These are phyloP conservation scores for Adelognathus sp. DNA, from an alignment of 2,888 invertebrate species.

Conservation along the genomic window DNA sequence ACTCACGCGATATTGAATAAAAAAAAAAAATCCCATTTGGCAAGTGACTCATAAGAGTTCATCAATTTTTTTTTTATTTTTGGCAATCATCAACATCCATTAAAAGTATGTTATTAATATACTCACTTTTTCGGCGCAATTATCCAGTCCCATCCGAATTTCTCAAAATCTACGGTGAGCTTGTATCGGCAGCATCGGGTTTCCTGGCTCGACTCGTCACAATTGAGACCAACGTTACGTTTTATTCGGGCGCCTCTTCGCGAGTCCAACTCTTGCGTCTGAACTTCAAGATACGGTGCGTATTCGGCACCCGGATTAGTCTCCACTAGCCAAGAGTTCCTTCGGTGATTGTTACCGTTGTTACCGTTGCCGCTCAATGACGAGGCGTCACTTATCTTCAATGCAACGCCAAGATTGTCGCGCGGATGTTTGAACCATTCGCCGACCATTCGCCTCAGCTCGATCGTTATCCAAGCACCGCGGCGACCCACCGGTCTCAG, in stretches of 20 bases:
- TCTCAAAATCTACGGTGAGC: slow-evolving; percentile 95
- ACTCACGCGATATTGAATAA: not conserved
- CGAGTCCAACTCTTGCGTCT: slow-evolving; percentile 82
- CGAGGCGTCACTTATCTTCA: slow-evolving; percentile 82
- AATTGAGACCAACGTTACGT: slow-evolving; percentile 91
- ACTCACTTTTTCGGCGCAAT: slow-evolving; percentile 92
- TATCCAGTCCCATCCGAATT: slow-evolving; percentile 99
- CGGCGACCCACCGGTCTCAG: slow-evolving; percentile 78
- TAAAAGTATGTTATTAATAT: not conserved
- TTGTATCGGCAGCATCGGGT: slow-evolving; percentile 97
- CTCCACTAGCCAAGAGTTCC: slow-evolving; percentile 84
- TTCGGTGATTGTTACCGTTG: slow-evolving; percentile 81
- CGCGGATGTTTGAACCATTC: slow-evolving; percentile 90
- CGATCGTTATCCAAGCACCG: slow-evolving; percentile 89
- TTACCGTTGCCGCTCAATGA: slow-evolving; percentile 78
- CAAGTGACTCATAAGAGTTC: too few relatives aligned
- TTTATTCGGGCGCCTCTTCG: slow-evolving; percentile 86
- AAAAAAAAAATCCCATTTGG: too few relatives aligned
- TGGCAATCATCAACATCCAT: too few relatives aligned
- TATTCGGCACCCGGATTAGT: slow-evolving; percentile 85
- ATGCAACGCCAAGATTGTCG: slow-evolving; percentile 89
- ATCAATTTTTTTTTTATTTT: slow-evolving; percentile 2
- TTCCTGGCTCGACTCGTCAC: slow-evolving; percentile 91
- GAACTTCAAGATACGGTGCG: slow-evolving; percentile 85
- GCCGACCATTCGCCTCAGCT: slow-evolving; percentile 88